These are phyloP conservation scores for Platycercus adscitus DNA, from an alignment of 2,113 vertebrate species.

Conservation along the genomic window DNA sequence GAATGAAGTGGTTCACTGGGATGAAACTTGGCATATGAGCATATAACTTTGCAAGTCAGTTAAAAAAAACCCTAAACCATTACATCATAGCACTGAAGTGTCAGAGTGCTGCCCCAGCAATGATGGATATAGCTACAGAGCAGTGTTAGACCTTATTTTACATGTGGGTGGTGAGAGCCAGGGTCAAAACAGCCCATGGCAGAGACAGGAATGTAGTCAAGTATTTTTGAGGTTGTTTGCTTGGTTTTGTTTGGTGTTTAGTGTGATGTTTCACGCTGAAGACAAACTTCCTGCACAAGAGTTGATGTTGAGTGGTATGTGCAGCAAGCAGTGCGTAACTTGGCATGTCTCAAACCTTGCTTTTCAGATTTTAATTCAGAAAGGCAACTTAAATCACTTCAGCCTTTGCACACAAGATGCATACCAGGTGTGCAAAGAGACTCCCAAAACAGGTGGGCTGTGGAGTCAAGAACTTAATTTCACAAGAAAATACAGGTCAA, in stretches of 20 bases:
- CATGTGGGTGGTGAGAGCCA: neutral
- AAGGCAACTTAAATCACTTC: neutral
- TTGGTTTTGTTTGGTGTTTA: neutral
- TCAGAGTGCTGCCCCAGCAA: neutral
- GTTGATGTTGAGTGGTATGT: neutral
- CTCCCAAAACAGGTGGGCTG: neutral
- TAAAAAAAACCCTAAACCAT: neutral
- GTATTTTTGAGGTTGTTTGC: neutral
- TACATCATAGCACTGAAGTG: neutral
- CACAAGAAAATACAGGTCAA: neutral
- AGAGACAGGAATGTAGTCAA: neutral
- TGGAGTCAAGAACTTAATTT: neutral
- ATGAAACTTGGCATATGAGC: neutral
- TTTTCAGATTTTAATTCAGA: neutral
- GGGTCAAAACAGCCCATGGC: neutral
- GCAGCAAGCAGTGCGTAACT: neutral
- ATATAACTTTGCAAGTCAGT: neutral
- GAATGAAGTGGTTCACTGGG: neutral
- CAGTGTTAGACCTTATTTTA: neutral
- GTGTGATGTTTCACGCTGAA: neutral
- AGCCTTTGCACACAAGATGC: neutral
- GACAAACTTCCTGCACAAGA: neutral
- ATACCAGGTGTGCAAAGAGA: neutral
- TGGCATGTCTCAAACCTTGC: neutral
- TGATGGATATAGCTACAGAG: rapidly evolving